Base-by-base conservation (phyloP, 2,797 vertebrate species). In the Hoplostethus atlanticus region DNA sequence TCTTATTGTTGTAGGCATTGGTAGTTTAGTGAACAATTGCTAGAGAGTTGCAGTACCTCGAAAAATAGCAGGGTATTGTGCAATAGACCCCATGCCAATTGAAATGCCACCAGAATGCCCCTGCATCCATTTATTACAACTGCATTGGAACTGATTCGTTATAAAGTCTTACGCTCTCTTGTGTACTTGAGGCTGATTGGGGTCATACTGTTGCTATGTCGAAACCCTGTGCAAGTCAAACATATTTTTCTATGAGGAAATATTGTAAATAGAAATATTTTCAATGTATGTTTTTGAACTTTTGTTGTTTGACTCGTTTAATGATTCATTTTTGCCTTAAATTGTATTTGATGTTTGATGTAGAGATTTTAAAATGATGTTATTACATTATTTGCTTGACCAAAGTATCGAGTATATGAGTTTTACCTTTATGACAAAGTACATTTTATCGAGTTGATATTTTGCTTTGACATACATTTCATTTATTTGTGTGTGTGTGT, bases 221-320 rank as follows among this genome's bases (percentile, higher is more conserved):
- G 42, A 86, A 88, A 76, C 80, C 68, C 69, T 84, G 80, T 87
- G 86, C 77, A 84, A 87, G 84, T 85, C 64, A 84, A 84, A 89
- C 84, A 81, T 94, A 94, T 94, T 94, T 95, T 94, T 94, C 83
- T 94, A 94, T 84, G 51, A 86, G 68, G 63, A 91, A 84, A 92
- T 91, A 81, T 58, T 93, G 88, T 92, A 89, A 80, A 90, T 84
- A 91, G 68, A 78, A 85, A 91, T 92, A 93, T 92, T 93, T 91
- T 91, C 83, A 72, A 79, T 89, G 87, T 91, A 77, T 84, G 84
- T 89, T 91, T 93, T 91, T 81, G 69, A 77, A 84, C 42, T 55
- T 89, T 74, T 76, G 75, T 87, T 83, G 73, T 90, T 85, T 81
- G 64, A 91, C 57, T 81, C 65, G 81, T 89, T 65, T 66, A 77